Evolutionary conservation across 2,113 vertebrate genomes (phyloP), one percentile per base, ranked within the genome.

Genomic region (Acanthochromis polyacanthus): DNA sequence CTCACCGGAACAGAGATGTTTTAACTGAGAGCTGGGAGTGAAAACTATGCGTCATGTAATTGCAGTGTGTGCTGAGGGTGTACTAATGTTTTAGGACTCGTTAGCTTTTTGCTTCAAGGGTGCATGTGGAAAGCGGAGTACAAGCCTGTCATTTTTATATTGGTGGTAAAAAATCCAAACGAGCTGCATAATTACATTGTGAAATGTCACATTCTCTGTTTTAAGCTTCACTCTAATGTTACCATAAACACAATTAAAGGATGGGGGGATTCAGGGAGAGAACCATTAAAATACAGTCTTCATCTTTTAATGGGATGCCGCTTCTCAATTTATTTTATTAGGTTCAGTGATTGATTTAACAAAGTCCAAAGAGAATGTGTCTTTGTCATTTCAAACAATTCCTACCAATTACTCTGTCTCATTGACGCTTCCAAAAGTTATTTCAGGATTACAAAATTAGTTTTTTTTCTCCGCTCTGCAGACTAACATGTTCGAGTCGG

Each of bases 261-360:
- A 62, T 15, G 14, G 46, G 53, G 10, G 22, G 0, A 55, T 36
- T 57, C 0, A 14, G 6, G 50, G 10, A 51, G 36, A 75, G 48
- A 52, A 25, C 50, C 10, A 45, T n/a, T 55, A 32, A 2, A 59
- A 58, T 28, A 25, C 55, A 67, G 19, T 61, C 73, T 55, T 25
- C 7, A 43, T 16, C 60, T 48, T 58, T 38, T 50, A 53, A 57
- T 58, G 25, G 40, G 38, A 50, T 56, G 16, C 32, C 38, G 46
- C 51, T 73, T 59, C 63, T 74, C 78, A 75, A 30, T 71, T 69
- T 25, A 28, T 67, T 78, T 75, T 72, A 82, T 79, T 40, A 53
- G 57, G 67, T 62, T 45, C 77, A 30, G 28, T 58, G 69, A 75
- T 73, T 85, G 82, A 91, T 92, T 83, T 72, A 51, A 50, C 57